Conservation (phyloP, 1,140 invertebrate species). For the Polypedilum pembai region DNA sequence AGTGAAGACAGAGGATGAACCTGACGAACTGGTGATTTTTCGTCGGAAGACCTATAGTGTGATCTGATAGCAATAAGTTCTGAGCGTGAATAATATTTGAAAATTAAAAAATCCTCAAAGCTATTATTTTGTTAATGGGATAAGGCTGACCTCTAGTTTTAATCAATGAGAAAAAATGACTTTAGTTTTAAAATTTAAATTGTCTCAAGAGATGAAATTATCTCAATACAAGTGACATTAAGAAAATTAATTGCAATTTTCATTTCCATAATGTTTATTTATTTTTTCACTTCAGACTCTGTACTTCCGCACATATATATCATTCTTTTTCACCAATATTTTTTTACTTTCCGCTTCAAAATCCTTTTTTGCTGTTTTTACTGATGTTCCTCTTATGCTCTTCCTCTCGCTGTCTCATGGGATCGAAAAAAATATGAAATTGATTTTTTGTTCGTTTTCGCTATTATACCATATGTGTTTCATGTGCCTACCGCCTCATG, state of each 20-base stretch:
- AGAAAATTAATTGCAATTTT: slow-evolving; percentile 11
- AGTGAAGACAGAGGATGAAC: too few relatives aligned
- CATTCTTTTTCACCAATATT: neutral
- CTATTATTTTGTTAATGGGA: too few relatives aligned
- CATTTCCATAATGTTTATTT: slow-evolving; percentile 11
- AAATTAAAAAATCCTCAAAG: too few relatives aligned
- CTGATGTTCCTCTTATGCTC: neutral
- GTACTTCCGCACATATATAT: neutral
- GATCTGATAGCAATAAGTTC: too few relatives aligned
- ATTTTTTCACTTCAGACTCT: neutral
- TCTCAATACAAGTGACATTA: neutral
- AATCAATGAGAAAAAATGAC: too few relatives aligned
- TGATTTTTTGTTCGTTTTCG: slow-evolving; percentile 21
- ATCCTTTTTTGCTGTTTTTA: neutral
- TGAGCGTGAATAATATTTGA: too few relatives aligned
- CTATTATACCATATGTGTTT: slow-evolving; percentile 15
- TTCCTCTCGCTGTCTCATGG: neutral
- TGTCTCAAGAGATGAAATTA: too few relatives aligned
- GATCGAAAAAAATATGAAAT: slow-evolving; percentile 25
- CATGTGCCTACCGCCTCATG: neutral
- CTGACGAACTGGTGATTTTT: too few relatives aligned
- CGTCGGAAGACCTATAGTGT: too few relatives aligned
- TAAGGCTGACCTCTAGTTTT: too few relatives aligned
- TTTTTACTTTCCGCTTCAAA: neutral
- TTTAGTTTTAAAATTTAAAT: too few relatives aligned